phyloP scores from a whole-genome alignment of 2,888 invertebrate genomes.

The Marasmarcha lunaedactyla region DNA sequence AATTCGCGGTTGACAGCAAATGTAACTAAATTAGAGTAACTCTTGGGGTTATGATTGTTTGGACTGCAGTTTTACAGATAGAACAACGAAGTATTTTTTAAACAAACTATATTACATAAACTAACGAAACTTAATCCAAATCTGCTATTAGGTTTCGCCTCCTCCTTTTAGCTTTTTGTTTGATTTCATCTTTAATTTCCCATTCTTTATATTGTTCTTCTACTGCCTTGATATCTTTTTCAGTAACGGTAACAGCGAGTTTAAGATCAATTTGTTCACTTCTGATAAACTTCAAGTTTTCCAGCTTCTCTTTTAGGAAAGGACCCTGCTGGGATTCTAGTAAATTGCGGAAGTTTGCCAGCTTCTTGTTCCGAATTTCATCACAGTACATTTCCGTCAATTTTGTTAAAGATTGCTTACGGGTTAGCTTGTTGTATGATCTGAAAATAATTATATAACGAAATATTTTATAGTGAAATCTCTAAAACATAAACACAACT shows the following conservation, averaged over 20 bases:
- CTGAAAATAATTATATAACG: conserved; percentile 29
- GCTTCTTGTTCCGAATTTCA: conserved; percentile 72
- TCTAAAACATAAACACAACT: no score
- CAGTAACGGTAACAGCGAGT: conserved; percentile 73
- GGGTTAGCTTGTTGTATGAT: conserved; percentile 69
- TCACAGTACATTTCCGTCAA: conserved; percentile 81
- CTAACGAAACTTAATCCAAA: neutral
- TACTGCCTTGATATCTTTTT: conserved; percentile 75
- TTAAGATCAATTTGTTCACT: conserved; percentile 79
- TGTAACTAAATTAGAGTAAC: no score
- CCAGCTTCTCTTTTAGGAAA: conserved; percentile 80
- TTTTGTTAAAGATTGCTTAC: conserved; percentile 79
- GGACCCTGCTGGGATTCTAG: conserved; percentile 79
- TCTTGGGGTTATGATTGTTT: no score
- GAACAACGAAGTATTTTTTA: neutral
- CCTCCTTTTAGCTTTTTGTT: conserved; percentile 47
- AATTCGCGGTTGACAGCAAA: no score
- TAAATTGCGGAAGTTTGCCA: conserved; percentile 73
- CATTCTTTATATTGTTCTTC: conserved; percentile 67
- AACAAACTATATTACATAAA: neutral
- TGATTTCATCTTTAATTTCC: conserved; percentile 43
- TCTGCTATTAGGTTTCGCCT: conserved; percentile 35
- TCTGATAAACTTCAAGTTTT: conserved; percentile 78
- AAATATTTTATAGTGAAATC: no score
- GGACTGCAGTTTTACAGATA: neutral